Evolutionary conservation across 2,797 vertebrate genomes (phyloP).

Genomic region (Diplodus puntazzo): DNA sequence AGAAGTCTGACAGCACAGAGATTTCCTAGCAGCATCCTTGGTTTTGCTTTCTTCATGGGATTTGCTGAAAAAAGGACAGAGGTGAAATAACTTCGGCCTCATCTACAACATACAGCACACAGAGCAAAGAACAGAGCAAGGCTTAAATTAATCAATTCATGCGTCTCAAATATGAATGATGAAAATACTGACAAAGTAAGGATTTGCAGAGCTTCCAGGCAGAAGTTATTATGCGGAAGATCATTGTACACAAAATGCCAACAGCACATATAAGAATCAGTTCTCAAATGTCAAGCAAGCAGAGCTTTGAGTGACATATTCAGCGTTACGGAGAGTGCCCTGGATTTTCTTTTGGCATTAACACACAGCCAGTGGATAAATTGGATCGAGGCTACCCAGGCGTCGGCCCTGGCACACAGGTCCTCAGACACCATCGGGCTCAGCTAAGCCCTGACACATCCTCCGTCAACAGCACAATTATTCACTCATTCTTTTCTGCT

Average conservation of each 20-base stretch:
- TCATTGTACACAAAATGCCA: conserved; percentile 68
- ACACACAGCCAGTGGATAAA: conserved; percentile 46
- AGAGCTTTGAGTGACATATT: conserved; percentile 64
- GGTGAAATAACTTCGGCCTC: not conserved
- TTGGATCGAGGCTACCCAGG: conserved; percentile 25
- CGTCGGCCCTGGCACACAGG: conserved; percentile 26
- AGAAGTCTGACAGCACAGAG: not conserved
- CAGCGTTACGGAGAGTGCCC: conserved; percentile 56
- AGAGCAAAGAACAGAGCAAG: not conserved
- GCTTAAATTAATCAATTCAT: not conserved
- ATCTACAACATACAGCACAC: not conserved
- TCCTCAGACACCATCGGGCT: conserved; percentile 45
- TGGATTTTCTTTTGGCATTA: conserved; percentile 48
- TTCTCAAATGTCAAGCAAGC: conserved; percentile 70
- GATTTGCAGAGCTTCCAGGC: conserved; percentile 26
- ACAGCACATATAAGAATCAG: conserved; percentile 49
- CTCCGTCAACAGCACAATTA: conserved; percentile 26
- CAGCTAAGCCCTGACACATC: conserved; percentile 41
- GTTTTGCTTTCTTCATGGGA: not conserved
- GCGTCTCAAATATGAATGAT: conserved; percentile 23
- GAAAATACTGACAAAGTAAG: conserved; percentile 20
- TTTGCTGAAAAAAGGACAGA: not conserved
- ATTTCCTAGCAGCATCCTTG: not conserved
- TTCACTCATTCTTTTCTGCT: conserved; percentile 19
- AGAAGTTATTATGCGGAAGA: conserved; percentile 34